A percentile compares a stretch with the other conserved stretches of the same genome.
Evolutionary conservation across 92 coral and sea anemone species (phyloP).

Genomic region (Phymanthus crucifer): DNA sequence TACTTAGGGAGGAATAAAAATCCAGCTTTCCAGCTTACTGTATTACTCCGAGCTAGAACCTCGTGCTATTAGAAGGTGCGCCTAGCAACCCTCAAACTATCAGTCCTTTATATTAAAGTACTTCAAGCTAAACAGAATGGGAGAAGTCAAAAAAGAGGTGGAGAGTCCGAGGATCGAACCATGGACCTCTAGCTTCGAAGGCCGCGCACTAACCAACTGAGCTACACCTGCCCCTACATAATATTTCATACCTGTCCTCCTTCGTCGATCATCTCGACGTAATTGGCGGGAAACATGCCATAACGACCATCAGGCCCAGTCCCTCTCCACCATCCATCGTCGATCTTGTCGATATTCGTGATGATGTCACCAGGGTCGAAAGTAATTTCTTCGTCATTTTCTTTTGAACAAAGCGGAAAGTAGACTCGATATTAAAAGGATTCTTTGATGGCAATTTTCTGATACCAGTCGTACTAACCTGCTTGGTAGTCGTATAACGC

Average conservation of each 20-base stretch:
- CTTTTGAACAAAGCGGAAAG: constrained; percentile 28
- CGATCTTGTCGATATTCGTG: constrained; percentile 69
- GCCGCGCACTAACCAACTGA: no score
- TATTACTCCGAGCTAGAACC: no score
- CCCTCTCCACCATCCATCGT: constrained; percentile 98
- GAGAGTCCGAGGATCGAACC: no score
- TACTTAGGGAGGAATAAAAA: no score
- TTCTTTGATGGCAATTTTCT: neutral
- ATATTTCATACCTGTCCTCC: constrained; percentile 2
- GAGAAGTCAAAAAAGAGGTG: no score
- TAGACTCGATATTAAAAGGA: neutral
- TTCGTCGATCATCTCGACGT: constrained; percentile 71
- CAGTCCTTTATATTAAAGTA: no score
- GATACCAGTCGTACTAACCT: constrained; percentile 34
- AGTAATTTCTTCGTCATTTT: constrained; percentile 67
- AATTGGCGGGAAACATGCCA: constrained; percentile 97
- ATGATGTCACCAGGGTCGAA: constrained; percentile 96
- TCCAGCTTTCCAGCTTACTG: no score
- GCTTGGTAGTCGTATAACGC: constrained; percentile 86
- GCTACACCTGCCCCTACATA: no score
- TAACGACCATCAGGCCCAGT: constrained; percentile 75
- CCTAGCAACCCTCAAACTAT: no score
- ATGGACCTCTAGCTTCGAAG: no score
- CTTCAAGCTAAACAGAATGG: no score
- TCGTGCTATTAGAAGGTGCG: no score